Evolutionary conservation across 2,888 invertebrate genomes (phyloP).

Genomic region (Troides oblongomaculatus): DNA sequence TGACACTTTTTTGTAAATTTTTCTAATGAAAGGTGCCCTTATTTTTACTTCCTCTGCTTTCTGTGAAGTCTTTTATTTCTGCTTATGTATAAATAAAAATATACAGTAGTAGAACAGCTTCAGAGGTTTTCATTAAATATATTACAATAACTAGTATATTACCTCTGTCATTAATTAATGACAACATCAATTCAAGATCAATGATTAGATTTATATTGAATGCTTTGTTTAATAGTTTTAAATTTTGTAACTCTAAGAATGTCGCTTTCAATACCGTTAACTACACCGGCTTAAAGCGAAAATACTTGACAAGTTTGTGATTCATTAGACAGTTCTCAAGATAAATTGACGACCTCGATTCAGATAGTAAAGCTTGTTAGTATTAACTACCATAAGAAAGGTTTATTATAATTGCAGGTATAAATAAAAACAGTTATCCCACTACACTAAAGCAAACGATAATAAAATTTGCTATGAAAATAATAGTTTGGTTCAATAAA

Average conservation of each 20-base stretch:
- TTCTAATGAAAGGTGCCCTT: too few species aligned
- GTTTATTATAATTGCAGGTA: not conserved
- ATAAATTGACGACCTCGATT: constrained; percentile 15
- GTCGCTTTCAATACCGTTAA: constrained; percentile 9
- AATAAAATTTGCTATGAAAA: not conserved
- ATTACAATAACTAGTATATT: too few species aligned
- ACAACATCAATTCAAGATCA: too few species aligned
- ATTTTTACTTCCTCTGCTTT: too few species aligned
- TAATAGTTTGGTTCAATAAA: not conserved
- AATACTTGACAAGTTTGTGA: constrained; percentile 7
- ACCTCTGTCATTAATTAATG: too few species aligned
- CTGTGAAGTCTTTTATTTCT: too few species aligned
- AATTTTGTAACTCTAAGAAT: not conserved
- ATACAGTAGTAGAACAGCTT: too few species aligned
- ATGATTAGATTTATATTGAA: too few species aligned
- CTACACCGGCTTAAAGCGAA: constrained; percentile 13
- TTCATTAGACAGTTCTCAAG: constrained; percentile 16
- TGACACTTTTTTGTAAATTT: too few species aligned
- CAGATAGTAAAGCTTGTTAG: not conserved
- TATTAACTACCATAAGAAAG: not conserved
- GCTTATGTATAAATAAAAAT: too few species aligned
- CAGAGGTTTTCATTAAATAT: too few species aligned
- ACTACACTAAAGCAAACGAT: not conserved
- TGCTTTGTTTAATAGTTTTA: not conserved
- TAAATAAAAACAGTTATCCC: not conserved